Evolutionary conservation across 2,797 vertebrate species (phyloP).

Genomic region (Lepidocolaptes lacrymiger): DNA sequence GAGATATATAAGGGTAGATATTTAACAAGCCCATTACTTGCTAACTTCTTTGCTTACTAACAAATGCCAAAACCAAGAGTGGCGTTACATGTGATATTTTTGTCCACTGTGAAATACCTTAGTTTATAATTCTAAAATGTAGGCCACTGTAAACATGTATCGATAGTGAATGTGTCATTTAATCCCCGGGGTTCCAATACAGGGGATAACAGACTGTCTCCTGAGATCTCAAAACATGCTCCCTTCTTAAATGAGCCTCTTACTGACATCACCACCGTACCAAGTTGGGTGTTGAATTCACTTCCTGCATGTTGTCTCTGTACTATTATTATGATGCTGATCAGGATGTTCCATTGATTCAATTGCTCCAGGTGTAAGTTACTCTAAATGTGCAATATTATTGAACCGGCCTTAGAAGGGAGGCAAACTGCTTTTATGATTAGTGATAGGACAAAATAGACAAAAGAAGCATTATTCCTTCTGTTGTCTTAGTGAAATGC

Average conservation of each 20-base stretch:
- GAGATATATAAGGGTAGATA: not conserved
- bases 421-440: slow-evolving; percentile 27
- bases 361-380: not conserved
- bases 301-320: not conserved
- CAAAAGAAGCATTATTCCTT: slow-evolving; percentile 33
- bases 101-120: not conserved
- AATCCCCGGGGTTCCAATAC: not conserved
- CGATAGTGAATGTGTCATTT: not conserved
- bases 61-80: not conserved
- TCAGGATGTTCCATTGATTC: not conserved
- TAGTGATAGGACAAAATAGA: slow-evolving; percentile 1
- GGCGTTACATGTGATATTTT: not conserved
- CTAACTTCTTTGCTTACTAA: not conserved
- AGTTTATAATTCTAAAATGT: not conserved
- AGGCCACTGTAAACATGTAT: not conserved
- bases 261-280: not conserved
- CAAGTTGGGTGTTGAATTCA: not conserved
- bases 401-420: not conserved
- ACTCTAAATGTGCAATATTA: not conserved
- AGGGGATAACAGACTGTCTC: not conserved
- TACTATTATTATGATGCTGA: not conserved
- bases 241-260: not conserved
- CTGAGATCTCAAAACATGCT: not conserved
- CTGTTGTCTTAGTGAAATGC: not conserved
- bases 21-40: not conserved